Conservation (phyloP, 2,113 vertebrate genomes). For the Cariama cristata region DNA sequence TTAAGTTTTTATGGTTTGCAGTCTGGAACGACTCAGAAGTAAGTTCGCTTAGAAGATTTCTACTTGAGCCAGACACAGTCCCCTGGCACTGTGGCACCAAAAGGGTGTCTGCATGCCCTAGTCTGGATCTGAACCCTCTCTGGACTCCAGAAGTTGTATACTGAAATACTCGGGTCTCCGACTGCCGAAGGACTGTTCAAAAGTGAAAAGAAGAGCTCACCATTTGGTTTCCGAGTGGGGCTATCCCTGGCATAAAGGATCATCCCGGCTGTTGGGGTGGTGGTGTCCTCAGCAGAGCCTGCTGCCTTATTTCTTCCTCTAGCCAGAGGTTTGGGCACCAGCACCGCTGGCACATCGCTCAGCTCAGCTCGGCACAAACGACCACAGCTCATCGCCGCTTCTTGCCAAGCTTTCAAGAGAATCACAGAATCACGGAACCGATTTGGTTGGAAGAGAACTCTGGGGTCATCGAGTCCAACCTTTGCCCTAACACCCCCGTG, state of each 20-base stretch:
- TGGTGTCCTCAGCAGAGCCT: not conserved
- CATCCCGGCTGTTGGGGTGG: fast-evolving
- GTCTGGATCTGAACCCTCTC: not conserved
- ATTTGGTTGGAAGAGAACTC: no score
- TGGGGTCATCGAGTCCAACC: no score
- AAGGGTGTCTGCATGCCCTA: not conserved
- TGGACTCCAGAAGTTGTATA: not conserved
- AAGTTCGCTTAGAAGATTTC: not conserved
- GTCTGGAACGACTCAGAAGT: not conserved
- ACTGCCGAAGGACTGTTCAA: not conserved
- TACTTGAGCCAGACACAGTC: not conserved
- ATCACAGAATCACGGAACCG: no score
- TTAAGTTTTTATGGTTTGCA: not conserved
- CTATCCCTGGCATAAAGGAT: not conserved
- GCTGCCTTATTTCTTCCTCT: not conserved
- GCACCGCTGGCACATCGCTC: not conserved
- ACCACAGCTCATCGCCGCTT: fast-evolving
- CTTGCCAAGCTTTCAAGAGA: not conserved
- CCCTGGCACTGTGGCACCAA: not conserved
- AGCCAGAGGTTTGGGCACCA: not conserved
- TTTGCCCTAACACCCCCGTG: no score
- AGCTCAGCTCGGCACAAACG: not conserved
- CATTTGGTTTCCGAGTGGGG: not conserved
- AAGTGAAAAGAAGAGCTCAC: not conserved
- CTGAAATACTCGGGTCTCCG: not conserved